Base-by-base conservation (phyloP, 2,797 vertebrate genomes). In the Arrhamphus sclerolepis region DNA sequence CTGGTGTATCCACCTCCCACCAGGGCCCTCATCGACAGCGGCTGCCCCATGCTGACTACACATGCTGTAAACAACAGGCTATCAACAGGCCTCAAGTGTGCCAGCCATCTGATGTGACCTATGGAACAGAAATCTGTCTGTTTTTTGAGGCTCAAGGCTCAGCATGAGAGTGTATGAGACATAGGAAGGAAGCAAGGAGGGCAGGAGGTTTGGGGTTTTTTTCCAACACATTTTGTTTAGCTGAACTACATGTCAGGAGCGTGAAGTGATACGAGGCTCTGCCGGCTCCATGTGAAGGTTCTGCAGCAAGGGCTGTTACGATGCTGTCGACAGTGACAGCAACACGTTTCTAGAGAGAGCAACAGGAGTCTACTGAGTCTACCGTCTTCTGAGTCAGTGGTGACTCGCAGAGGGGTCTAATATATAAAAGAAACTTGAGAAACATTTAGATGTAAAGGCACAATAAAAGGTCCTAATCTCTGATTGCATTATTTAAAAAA, bases 61-160 rank as follows among this genome's bases (percentile, higher is more conserved):
- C 92, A 95, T 92, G 90, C 84, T 90, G 89, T 90, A 96, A 96
- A 95, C 94, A 96, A 95, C 93, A 94, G 93, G 93, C 93, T 94
- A 94, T 95, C 95, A 94, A 95, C 93, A 94, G 85, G 86, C 83
- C 86, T 90, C 85, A 89, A 90, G 89, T 81, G 81, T 87, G 80
- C 83, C 84, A 82, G 80, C 79, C 77, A 70, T 83, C 79, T 87
- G 82, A 87, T 84, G 86, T 90, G 88, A 91, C 89, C 87, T 89
- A 91, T 86, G 86, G 70, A 91, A 86, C 82, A 87, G 72, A 61
- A 67, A 59, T 71, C 85, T 77, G 75, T 77, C 87, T 87, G 86
- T 79, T 83, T 77, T 68, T 70, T 54, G 76, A 72, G 72, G 71
- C 56, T 76, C 64, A 21, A 40, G 54, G 69, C 83, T 59, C 86